Percentiles rank a stretch among this genome's conserved stretches.
phyloP scores from a whole-genome alignment of 2,888 invertebrate species.

The Meteorus cinctellus region DNA sequence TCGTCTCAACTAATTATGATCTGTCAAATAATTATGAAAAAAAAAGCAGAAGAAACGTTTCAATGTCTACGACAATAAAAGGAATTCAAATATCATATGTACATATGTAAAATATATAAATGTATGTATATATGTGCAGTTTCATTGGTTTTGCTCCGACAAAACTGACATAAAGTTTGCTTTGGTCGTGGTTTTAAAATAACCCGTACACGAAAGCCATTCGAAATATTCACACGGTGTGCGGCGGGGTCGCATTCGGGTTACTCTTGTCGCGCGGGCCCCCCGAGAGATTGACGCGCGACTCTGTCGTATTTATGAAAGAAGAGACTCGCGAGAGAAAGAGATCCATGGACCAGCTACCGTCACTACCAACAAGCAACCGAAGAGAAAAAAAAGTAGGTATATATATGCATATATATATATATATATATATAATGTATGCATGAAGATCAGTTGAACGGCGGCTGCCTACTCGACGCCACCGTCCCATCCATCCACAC shows the following conservation, averaged over 20 bases:
- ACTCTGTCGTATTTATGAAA: conserved; percentile 50
- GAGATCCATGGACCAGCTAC: conserved; percentile 15
- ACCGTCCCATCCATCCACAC: conserved; percentile 29
- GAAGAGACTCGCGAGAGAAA: conserved; percentile 33
- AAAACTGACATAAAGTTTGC: conserved; percentile 14
- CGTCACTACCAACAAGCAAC: conserved; percentile 17
- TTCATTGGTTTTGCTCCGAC: conserved; percentile 28
- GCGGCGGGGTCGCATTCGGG: conserved; percentile 31
- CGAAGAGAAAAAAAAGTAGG: conserved; percentile 10
- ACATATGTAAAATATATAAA: neutral
- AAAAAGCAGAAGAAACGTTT: neutral
- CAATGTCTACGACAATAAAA: conserved; percentile 20
- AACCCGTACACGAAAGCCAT: conserved; percentile 43
- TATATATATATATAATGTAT: conserved; percentile 38
- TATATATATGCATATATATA: conserved; percentile 11
- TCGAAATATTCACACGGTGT: conserved; percentile 67
- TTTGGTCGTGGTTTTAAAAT: conserved; percentile 30
- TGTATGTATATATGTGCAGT: conserved; percentile 18
- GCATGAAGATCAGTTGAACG: conserved; percentile 23
- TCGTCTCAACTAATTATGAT: conserved; percentile 26
- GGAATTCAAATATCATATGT: conserved; percentile 1
- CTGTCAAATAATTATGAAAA: conserved; percentile 16
- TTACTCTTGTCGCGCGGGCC: conserved; percentile 43
- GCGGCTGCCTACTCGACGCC: conserved; percentile 33
- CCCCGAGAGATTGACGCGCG: conserved; percentile 44